phyloP scores from a whole-genome alignment of 1,140 invertebrate genomes.

The Cherax quadricarinatus region DNA sequence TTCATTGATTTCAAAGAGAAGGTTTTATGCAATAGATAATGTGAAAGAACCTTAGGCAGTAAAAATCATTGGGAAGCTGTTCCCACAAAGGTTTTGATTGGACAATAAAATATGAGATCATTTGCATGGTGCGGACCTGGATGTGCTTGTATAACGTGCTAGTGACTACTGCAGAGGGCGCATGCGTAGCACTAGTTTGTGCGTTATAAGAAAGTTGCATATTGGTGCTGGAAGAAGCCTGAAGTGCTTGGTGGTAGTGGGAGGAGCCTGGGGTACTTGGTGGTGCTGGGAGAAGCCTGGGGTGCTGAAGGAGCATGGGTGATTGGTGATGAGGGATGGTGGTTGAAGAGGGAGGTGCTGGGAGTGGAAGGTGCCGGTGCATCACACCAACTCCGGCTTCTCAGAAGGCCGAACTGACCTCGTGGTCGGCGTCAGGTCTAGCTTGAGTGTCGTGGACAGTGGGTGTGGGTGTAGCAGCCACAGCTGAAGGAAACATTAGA shows the following conservation, averaged over 20 bases:
- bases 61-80: too few relatives aligned
- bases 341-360: not conserved
- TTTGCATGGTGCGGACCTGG: not conserved
- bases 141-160: not conserved
- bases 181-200: not conserved
- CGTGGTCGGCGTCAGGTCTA: slow-evolving; percentile 56
- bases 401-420: slow-evolving; percentile 73
- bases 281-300: not conserved
- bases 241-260: not conserved
- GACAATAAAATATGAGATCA: not conserved
- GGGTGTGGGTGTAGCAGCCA: slow-evolving; percentile 12
- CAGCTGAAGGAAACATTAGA: slow-evolving; percentile 63
- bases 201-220: not conserved
- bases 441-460: slow-evolving; percentile 17
- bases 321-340: not conserved
- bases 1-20: too few relatives aligned
- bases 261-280: not conserved
- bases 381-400: not conserved
- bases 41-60: too few relatives aligned
- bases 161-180: not conserved
- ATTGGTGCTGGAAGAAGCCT: not conserved
- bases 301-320: not conserved
- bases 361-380: not conserved
- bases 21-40: too few relatives aligned
- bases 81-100: too few relatives aligned